Evolutionary conservation across 2,888 invertebrate genomes (phyloP).

Genomic region (Tryphoninae sp.): DNA sequence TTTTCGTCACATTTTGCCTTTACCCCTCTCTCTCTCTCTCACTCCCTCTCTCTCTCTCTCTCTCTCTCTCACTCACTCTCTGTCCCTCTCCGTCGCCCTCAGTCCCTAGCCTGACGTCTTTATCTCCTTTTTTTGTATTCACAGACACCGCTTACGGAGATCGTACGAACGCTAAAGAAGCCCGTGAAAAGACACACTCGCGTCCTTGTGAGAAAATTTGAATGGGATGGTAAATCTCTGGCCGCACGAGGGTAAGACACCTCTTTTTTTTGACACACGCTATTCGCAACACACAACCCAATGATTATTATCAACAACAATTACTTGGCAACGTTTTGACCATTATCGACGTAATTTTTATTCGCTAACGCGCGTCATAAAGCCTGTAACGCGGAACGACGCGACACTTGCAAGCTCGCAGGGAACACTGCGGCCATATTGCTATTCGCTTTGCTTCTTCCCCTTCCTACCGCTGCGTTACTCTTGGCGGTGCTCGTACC

Average conservation of each 20-base stretch:
- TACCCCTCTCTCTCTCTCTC: slow-evolving; percentile 17
- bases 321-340: slow-evolving; percentile 44
- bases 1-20: neutral
- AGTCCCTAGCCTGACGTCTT: slow-evolving; percentile 60
- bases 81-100: slow-evolving; percentile 43
- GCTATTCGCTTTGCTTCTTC: slow-evolving; percentile 66
- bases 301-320: slow-evolving; percentile 28
- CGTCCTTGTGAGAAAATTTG: slow-evolving; percentile 65
- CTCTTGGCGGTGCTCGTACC: slow-evolving; percentile 11
- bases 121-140: neutral
- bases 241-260: slow-evolving; percentile 76
- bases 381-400: slow-evolving; percentile 58
- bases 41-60: slow-evolving; percentile 21
- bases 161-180: slow-evolving; percentile 41
- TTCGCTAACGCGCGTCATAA: slow-evolving; percentile 12
- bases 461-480: slow-evolving; percentile 16
- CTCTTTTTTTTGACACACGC: neutral
- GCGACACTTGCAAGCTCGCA: slow-evolving; percentile 71
- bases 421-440: slow-evolving; percentile 76
- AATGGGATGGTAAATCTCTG: slow-evolving; percentile 73
- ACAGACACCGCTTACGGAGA: slow-evolving; percentile 30
- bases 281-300: slow-evolving; percentile 8
- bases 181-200: slow-evolving; percentile 60
- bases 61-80: slow-evolving; percentile 23
- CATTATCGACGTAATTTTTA: slow-evolving; percentile 20